Percentiles rank a stretch among this genome's conserved stretches.
These are phyloP conservation scores for Meliscaeva auricollis DNA, from an alignment of 2,888 invertebrate genomes.

Conservation along the genomic window DNA sequence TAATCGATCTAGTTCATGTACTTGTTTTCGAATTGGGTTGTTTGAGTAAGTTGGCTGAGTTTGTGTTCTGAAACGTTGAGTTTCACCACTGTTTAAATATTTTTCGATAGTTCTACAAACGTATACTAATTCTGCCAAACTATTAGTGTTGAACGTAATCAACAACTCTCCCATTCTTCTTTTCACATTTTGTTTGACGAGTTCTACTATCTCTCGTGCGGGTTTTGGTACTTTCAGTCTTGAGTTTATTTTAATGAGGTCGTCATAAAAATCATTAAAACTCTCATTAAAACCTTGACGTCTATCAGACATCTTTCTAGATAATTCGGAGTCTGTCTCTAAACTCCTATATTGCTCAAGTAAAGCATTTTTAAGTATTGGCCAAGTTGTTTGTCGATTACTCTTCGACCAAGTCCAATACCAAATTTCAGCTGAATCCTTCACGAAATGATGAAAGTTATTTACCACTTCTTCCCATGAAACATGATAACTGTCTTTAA, in stretches of 20 bases:
- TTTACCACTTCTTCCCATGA: neutral
- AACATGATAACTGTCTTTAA: neutral
- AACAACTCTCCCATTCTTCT: neutral
- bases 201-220: neutral
- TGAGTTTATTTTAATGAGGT: neutral
- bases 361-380: neutral
- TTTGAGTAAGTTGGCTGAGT: too few species aligned
- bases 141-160: too few species aligned
- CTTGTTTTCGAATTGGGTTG: too few species aligned
- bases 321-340: neutral
- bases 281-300: neutral
- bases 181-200: neutral
- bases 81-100: neutral
- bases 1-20: neutral
- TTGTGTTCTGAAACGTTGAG: neutral
- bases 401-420: neutral
- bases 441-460: neutral
- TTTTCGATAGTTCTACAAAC: constrained; percentile 3
- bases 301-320: neutral
- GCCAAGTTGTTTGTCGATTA: neutral
- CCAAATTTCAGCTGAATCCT: neutral
- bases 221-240: neutral
- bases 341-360: neutral
- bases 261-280: neutral
- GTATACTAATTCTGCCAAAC: neutral